A percentile compares a stretch with the other conserved stretches of the same genome.
phyloP scores from a whole-genome alignment of 2,113 vertebrate species.

The Himantopus leucocephalus region DNA sequence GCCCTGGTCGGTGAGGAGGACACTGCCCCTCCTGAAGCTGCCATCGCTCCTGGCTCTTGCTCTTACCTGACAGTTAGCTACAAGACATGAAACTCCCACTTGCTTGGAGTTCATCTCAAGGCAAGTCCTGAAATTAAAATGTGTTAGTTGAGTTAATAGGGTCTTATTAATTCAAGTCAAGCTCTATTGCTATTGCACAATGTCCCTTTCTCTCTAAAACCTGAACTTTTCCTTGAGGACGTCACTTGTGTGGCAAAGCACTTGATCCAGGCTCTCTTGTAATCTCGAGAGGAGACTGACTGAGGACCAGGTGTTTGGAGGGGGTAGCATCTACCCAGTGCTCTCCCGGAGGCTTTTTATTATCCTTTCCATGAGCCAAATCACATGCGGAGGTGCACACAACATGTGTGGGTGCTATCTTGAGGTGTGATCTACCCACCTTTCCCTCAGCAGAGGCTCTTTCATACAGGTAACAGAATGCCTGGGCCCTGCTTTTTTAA shows the following conservation, averaged over 20 bases:
- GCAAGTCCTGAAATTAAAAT: not conserved
- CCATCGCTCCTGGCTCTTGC: not conserved
- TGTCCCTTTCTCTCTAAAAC: not conserved
- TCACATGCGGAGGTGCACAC: rapidly evolving
- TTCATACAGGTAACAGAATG: not conserved
- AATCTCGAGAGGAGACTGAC: not conserved
- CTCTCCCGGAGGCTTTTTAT: not conserved
- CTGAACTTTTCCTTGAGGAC: not conserved
- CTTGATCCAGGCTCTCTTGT: not conserved
- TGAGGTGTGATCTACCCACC: not conserved
- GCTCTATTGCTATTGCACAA: not conserved
- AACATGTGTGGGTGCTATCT: rapidly evolving
- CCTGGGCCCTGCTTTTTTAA: not conserved
- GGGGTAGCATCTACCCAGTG: not conserved
- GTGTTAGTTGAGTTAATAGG: not conserved
- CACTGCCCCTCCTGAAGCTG: not conserved
- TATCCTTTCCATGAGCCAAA: not conserved
- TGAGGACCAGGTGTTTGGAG: not conserved
- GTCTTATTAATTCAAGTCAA: not conserved
- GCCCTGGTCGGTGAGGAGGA: not conserved
- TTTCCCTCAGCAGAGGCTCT: not conserved
- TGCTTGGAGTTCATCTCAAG: not conserved
- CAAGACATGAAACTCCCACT: not conserved
- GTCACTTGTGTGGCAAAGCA: not conserved
- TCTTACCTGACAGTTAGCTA: not conserved